Percentiles rank a stretch among this genome's conserved stretches.
Conservation (phyloP, 2,888 invertebrate species). For the Mythimna lalbum region DNA sequence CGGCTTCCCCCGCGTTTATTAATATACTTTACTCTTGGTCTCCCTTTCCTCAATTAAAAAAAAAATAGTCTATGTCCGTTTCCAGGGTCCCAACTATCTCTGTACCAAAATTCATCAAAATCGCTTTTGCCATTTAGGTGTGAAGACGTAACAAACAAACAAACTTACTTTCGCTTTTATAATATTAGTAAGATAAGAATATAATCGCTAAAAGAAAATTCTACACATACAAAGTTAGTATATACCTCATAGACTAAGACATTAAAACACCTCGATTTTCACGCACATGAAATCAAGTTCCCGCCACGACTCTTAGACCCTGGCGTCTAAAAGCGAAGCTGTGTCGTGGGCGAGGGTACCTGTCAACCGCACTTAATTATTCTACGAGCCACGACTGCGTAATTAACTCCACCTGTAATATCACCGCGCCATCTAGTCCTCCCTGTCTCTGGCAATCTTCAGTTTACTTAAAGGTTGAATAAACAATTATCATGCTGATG, state of each 20-base stretch:
- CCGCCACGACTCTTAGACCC: neutral
- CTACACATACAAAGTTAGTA: no score
- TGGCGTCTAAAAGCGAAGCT: constrained; percentile 56
- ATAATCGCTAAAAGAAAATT: no score
- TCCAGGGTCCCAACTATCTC: no score
- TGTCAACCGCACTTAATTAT: constrained; percentile 60
- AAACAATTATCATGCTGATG: constrained; percentile 38
- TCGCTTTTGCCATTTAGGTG: no score
- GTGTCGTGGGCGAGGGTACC: constrained; percentile 49
- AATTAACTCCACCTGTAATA: constrained; percentile 54
- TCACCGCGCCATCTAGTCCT: constrained; percentile 33
- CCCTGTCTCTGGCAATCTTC: constrained; percentile 30
- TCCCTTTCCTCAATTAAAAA: no score
- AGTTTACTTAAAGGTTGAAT: constrained; percentile 20
- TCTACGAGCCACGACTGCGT: constrained; percentile 29
- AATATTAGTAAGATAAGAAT: no score
- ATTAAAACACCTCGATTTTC: neutral
- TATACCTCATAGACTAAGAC: neutral
- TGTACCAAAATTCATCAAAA: no score
- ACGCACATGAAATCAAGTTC: constrained; percentile 14
- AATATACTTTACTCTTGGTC: no score
- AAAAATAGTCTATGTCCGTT: no score
- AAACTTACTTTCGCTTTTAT: no score
- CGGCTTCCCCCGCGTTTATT: no score
- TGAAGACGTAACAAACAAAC: no score